These are phyloP conservation scores for Sinodicranocentrus sp. DNA, from an alignment of 2,888 invertebrate species.

Conservation along the genomic window DNA sequence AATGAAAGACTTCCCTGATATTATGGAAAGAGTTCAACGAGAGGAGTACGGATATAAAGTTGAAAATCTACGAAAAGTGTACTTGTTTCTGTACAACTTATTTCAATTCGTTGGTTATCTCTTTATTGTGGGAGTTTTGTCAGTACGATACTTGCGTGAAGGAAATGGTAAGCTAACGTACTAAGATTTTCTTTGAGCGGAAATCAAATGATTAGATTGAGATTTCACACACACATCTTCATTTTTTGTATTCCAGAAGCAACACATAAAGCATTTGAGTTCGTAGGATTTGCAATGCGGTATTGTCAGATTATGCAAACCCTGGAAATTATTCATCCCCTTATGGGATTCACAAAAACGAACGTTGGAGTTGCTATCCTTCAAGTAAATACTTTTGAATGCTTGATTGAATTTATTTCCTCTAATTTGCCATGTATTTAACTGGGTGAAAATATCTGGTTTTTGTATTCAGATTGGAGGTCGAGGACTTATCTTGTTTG, in stretches of 20 bases:
- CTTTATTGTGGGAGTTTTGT: constrained; percentile 87
- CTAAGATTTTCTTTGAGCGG: background rate
- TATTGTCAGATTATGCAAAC: constrained; percentile 90
- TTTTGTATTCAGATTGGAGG: constrained; percentile 82
- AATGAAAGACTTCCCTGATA: constrained; percentile 87
- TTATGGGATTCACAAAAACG: constrained; percentile 93
- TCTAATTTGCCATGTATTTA: too few relatives aligned
- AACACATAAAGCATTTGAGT: constrained; percentile 84
- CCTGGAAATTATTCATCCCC: constrained; percentile 92
- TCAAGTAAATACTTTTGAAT: constrained; percentile 81
- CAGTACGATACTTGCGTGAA: constrained; percentile 86
- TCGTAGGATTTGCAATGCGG: constrained; percentile 88
- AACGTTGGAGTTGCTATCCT: constrained; percentile 85
- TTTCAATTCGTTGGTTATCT: constrained; percentile 92
- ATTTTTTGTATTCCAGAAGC: constrained; percentile 80
- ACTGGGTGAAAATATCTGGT: too few relatives aligned
- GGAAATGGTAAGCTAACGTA: constrained; percentile 82
- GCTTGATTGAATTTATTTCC: constrained; percentile 28
- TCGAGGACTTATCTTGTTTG: constrained; percentile 87
- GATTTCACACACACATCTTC: too few relatives aligned
- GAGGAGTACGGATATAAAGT: constrained; percentile 77
- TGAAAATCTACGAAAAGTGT: constrained; percentile 88
- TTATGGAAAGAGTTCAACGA: constrained; percentile 78
- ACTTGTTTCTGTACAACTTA: constrained; percentile 92
- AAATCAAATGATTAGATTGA: background rate